phyloP scores from a whole-genome alignment of 2,113 vertebrate genomes.

The Patagioenas fasciata region DNA sequence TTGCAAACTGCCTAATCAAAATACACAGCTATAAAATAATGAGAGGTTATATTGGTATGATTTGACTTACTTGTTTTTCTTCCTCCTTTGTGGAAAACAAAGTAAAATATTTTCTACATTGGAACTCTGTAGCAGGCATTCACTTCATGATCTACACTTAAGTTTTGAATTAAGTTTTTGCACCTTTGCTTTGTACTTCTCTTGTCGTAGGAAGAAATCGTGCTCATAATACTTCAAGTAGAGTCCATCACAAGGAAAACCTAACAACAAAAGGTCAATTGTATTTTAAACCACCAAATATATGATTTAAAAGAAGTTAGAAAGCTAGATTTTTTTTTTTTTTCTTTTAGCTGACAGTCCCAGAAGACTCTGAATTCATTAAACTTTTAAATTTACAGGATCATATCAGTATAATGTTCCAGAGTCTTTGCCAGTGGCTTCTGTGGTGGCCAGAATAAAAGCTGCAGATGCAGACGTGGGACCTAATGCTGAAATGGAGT shows the following conservation, averaged over 20 bases:
- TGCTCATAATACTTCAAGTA: neutral
- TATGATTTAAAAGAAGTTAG: neutral
- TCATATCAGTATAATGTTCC: slow-evolving; percentile 90
- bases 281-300: neutral
- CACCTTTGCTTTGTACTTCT: neutral
- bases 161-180: neutral
- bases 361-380: slow-evolving; percentile 24
- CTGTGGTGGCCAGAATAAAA: slow-evolving; percentile 92
- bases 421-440: slow-evolving; percentile 87
- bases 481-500: slow-evolving; percentile 94
- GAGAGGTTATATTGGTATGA: neutral
- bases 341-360: neutral
- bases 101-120: neutral
- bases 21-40: neutral
- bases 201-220: neutral
- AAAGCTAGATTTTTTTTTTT: neutral
- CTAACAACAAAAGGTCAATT: neutral
- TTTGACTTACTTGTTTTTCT: neutral
- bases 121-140: neutral
- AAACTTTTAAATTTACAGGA: slow-evolving; percentile 76
- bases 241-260: neutral
- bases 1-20: neutral
- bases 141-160: neutral
- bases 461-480: slow-evolving; percentile 90
- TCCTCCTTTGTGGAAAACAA: neutral